phyloP scores from a whole-genome alignment of 2,888 invertebrate genomes.

The Mythimna impura region DNA sequence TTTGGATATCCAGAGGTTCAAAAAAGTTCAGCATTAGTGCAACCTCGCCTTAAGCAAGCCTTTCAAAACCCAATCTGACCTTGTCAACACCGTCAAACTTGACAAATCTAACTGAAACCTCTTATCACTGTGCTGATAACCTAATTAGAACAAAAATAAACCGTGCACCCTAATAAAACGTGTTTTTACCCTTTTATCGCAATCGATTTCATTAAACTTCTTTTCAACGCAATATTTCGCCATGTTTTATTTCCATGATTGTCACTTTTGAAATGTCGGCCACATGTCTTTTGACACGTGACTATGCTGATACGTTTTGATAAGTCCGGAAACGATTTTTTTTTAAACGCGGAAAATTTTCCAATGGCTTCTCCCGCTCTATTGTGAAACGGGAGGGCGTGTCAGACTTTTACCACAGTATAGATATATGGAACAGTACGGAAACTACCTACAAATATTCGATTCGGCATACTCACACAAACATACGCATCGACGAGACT shows the following conservation, averaged over 20 bases:
- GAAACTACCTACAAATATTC: no score
- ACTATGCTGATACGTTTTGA: not conserved
- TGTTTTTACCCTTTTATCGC: conserved; percentile 8
- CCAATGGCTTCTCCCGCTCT: no score
- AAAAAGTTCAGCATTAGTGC: no score
- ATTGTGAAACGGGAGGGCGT: no score
- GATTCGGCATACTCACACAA: no score
- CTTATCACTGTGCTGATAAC: conserved; percentile 7
- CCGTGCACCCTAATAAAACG: conserved; percentile 10
- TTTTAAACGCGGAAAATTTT: no score
- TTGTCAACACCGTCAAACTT: not conserved
- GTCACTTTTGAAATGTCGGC: conserved; percentile 17
- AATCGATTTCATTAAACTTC: conserved; percentile 23
- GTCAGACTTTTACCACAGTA: no score
- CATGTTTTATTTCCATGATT: conserved; percentile 8
- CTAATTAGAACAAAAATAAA: conserved; percentile 10
- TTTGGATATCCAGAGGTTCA: no score
- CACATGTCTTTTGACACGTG: conserved; percentile 27
- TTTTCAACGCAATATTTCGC: conserved; percentile 28
- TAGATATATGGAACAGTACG: no score
- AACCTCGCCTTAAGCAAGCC: not conserved
- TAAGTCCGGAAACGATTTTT: not conserved
- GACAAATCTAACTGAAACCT: no score
- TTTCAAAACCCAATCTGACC: not conserved
- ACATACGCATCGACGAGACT: no score